Conservation (phyloP, 1,140 invertebrate genomes). For the Danaus melanippus region DNA sequence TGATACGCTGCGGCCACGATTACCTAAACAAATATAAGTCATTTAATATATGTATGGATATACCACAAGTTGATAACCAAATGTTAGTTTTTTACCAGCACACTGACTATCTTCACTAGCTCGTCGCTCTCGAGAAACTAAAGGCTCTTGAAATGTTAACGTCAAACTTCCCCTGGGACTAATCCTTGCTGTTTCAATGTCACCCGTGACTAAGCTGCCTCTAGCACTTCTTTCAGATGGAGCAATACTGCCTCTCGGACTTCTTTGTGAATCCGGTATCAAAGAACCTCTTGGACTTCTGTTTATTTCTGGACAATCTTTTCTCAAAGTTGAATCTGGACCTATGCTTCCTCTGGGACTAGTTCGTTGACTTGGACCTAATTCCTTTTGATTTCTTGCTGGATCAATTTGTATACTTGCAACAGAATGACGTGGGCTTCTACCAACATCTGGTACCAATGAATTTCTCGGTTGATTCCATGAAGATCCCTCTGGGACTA, state of each 20-base stretch:
- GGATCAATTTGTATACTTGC: constrained; percentile 67
- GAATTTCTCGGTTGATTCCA: constrained; percentile 70
- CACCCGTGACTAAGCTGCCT: constrained; percentile 68
- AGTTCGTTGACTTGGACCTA: constrained; percentile 69
- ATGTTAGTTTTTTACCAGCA: constrained; percentile 35
- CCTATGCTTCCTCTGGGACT: constrained; percentile 76
- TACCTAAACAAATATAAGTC: constrained; percentile 40
- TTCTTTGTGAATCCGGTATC: constrained; percentile 70
- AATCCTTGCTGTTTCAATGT: constrained; percentile 62
- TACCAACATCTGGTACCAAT: constrained; percentile 58
- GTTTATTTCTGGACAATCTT: constrained; percentile 58
- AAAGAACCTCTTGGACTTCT: constrained; percentile 77
- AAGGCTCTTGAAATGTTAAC: constrained; percentile 75
- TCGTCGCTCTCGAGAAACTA: constrained; percentile 69
- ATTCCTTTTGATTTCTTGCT: constrained; percentile 75
- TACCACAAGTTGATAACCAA: background rate
- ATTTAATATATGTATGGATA: background rate
- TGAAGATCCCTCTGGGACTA: constrained; percentile 72
- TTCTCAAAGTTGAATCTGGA: constrained; percentile 65
- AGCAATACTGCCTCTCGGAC: constrained; percentile 75
- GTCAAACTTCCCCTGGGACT: constrained; percentile 74
- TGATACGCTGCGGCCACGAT: constrained; percentile 73
- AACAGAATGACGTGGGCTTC: constrained; percentile 75
- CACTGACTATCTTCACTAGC: constrained; percentile 73
- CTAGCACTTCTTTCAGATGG: constrained; percentile 61